Conservation (phyloP, 2,113 vertebrate species). For the Cynopterus brachyotis region DNA sequence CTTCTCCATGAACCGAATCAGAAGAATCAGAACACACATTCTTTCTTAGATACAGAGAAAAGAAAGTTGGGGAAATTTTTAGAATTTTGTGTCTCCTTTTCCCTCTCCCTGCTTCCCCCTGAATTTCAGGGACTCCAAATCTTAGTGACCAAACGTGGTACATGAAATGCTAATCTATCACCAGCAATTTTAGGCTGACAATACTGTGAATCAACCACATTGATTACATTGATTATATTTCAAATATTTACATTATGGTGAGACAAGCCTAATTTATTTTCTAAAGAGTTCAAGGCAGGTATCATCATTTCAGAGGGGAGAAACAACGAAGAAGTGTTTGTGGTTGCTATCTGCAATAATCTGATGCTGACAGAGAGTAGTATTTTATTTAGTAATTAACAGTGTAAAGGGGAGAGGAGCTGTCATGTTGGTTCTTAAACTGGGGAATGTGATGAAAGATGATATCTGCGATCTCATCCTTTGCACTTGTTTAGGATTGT, state of each 20-base stretch:
- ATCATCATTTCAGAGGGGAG: constrained; percentile 71
- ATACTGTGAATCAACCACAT: constrained; percentile 80
- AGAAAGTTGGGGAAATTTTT: background rate
- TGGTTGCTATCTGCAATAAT: constrained; percentile 88
- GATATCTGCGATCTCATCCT: constrained; percentile 98
- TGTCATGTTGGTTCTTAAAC: constrained; percentile 94
- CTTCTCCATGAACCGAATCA: background rate
- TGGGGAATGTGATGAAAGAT: constrained; percentile 96
- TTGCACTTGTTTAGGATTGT: constrained; percentile 99
- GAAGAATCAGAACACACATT: background rate
- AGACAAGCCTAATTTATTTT: constrained; percentile 86
- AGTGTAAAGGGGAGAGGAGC: constrained; percentile 90
- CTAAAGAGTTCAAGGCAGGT: constrained; percentile 82
- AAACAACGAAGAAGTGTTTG: constrained; percentile 85
- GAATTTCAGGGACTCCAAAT: constrained; percentile 24
- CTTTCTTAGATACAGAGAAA: background rate
- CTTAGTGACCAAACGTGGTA: constrained; percentile 72
- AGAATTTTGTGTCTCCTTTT: constrained; percentile 27
- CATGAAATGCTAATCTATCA: constrained; percentile 83
- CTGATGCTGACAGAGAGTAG: constrained; percentile 89
- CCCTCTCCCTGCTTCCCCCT: background rate
- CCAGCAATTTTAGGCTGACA: constrained; percentile 82
- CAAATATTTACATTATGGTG: constrained; percentile 85
- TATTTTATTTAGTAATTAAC: constrained; percentile 98
- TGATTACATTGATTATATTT: constrained; percentile 88